Evolutionary conservation across 30 jellyfish, hydroid and myxozoan genomes (phyloP), one percentile per base, ranked within the genome.

Genomic region (Calvadosia cruxmelitensis): DNA sequence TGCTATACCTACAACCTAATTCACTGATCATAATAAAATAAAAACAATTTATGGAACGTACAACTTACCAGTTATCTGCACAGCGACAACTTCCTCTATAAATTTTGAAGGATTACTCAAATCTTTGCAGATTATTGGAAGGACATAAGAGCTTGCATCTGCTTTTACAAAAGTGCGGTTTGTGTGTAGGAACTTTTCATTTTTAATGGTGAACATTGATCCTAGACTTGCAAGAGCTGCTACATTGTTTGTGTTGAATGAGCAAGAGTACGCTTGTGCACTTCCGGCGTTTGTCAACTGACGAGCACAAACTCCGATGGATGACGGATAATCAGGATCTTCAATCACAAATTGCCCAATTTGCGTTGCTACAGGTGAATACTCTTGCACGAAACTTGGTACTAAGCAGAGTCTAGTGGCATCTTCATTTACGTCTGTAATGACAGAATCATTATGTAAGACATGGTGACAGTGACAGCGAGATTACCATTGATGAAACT

Each of bases 291-390:
- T 34, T 3, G 34, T 70, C 50, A 69, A 20, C 20, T 64, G 34
- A 1, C 48, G 34, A 25, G 30, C n/a, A 31, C 93, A 79, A 48
- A 63, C 28, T 31, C 79, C 84, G 12, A 33, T 79, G 1, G 93
- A 36, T 29, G 74, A 73, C 1, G 84, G 84, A 32, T 70, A 75
- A 68, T 79, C 93, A 0, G 93, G 93, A 49, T 79, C 93, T 31
- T 70, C 93, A 1, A 79, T 50, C 15, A 67, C 84, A 2, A 79
- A 50, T 29, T 69, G 79, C 29, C 93, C 93, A 32, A 79, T 51
- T 2, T 33, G 74, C 10, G 80, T 69, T 48, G 50, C 66, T 3
- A 57, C 0, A 0, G 93, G 80, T 27, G 79, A 63, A 27, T 64
- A 62, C 53, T 79, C 93, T 1, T 77, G 83, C 20, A 79, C 33